A percentile compares a stretch with the other conserved stretches of the same genome.
Conservation (phyloP, 1,140 invertebrate species). For the Microplitis mediator region DNA sequence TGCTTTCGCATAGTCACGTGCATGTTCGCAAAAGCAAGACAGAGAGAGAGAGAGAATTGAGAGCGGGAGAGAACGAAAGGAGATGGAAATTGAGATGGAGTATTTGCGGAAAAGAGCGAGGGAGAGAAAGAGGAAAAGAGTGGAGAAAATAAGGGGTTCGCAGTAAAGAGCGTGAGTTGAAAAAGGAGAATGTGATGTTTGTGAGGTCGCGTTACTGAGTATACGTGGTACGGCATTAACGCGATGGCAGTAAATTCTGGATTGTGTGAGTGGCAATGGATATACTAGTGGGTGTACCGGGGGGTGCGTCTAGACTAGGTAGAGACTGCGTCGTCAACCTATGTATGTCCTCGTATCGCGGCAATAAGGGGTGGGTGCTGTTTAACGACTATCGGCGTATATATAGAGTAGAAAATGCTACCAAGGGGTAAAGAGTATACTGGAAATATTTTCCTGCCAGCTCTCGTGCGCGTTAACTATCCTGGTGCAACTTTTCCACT, state of each 20-base stretch:
- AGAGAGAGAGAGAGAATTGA: not conserved
- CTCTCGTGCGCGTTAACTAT: slow-evolving; percentile 17
- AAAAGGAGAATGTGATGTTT: slow-evolving; percentile 11
- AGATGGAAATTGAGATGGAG: not conserved
- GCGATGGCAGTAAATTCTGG: slow-evolving; percentile 54
- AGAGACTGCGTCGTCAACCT: slow-evolving; percentile 54
- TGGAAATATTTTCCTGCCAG: slow-evolving; percentile 36
- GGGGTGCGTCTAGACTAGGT: slow-evolving; percentile 57
- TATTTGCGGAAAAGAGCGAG: not conserved
- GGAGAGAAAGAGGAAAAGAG: slow-evolving; percentile 1
- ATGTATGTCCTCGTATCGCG: not conserved
- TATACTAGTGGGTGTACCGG: slow-evolving; percentile 37
- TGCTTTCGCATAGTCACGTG: slow-evolving; percentile 27
- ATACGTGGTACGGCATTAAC: slow-evolving; percentile 53
- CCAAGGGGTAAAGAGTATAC: slow-evolving; percentile 32
- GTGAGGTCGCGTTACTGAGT: slow-evolving; percentile 24
- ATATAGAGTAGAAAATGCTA: slow-evolving; percentile 15
- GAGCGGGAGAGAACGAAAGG: not conserved
- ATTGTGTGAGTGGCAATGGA: slow-evolving; percentile 51
- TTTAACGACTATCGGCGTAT: slow-evolving; percentile 51
- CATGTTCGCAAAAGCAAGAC: slow-evolving; percentile 6
- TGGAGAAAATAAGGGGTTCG: not conserved
- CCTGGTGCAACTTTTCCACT: not conserved
- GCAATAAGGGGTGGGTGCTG: slow-evolving; percentile 7
- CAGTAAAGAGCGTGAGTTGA: not conserved